These are phyloP conservation scores for Steatocranus sp. DNA, from an alignment of 2,797 vertebrate species.

Conservation along the genomic window DNA sequence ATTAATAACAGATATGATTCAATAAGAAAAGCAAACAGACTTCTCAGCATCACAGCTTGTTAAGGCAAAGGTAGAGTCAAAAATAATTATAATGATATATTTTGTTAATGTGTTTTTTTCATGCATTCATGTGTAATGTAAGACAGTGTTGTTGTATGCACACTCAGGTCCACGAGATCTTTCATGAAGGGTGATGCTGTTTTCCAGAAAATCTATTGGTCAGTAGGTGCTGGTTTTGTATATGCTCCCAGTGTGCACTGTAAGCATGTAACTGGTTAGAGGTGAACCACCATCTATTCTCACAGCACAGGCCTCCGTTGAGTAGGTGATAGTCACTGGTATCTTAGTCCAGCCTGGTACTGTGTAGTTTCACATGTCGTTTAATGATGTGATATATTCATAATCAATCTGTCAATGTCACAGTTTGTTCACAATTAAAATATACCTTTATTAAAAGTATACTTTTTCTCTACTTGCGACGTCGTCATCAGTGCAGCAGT, in stretches of 20 bases:
- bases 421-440: not conserved
- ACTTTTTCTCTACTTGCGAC: not conserved
- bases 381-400: not conserved
- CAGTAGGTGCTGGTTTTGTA: not conserved
- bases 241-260: not conserved
- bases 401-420: rapidly evolving
- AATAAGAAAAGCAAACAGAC: not conserved
- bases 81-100: not conserved
- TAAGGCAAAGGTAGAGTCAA: not conserved
- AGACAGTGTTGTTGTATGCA: not conserved
- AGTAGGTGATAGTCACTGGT: not conserved
- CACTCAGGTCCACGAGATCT: not conserved
- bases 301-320: not conserved
- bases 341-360: not conserved
- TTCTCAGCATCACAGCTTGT: not conserved
- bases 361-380: not conserved
- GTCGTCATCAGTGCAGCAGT: not conserved
- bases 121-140: not conserved
- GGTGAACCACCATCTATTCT: not conserved
- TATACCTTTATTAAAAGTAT: not conserved
- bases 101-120: not conserved
- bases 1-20: rapidly evolving
- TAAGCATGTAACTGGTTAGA: not conserved
- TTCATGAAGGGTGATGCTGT: not conserved
- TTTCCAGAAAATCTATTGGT: not conserved